These are phyloP conservation scores for Catalaphyllia jardinei DNA, from an alignment of 64 coral and sea anemone species.

Conservation along the genomic window DNA sequence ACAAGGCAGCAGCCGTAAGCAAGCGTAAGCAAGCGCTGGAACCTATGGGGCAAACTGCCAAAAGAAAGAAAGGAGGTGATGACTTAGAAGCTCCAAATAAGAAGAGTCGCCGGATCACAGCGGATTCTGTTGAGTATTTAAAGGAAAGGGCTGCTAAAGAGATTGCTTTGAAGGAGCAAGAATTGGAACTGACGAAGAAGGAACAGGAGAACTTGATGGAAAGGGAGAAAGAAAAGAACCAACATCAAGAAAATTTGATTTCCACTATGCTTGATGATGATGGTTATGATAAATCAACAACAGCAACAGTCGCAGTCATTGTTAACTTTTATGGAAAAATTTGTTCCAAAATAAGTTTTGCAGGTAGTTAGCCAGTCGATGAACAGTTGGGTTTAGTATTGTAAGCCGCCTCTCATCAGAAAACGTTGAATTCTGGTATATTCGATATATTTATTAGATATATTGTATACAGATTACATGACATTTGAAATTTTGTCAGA, in stretches of 20 bases:
- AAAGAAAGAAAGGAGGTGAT: too few species aligned
- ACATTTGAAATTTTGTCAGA: not conserved
- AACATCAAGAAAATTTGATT: slow-evolving; percentile 36
- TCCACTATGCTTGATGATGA: slow-evolving; percentile 1
- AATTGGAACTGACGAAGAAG: not conserved
- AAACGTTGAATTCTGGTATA: not conserved
- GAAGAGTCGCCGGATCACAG: too few species aligned
- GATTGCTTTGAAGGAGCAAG: slow-evolving; percentile 28
- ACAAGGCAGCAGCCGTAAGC: slow-evolving; percentile 18
- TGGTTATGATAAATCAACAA: slow-evolving; percentile 29
- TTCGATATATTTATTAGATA: not conserved
- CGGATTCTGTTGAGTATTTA: not conserved
- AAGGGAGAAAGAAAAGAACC: slow-evolving; percentile 32
- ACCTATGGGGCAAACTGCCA: slow-evolving; percentile 8
- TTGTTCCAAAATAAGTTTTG: not conserved
- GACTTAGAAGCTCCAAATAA: too few species aligned
- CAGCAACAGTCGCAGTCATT: slow-evolving; percentile 34
- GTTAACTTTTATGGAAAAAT: slow-evolving; percentile 28
- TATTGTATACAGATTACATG: not conserved
- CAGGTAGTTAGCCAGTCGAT: not conserved
- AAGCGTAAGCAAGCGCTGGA: slow-evolving; percentile 45
- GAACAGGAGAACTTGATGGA: slow-evolving; percentile 40
- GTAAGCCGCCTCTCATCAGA: slow-evolving; percentile 1
- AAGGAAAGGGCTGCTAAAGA: slow-evolving; percentile 38
- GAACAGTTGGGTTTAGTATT: slow-evolving; percentile 7